phyloP scores from a whole-genome alignment of 2,888 invertebrate genomes.

The Sericinus montela region DNA sequence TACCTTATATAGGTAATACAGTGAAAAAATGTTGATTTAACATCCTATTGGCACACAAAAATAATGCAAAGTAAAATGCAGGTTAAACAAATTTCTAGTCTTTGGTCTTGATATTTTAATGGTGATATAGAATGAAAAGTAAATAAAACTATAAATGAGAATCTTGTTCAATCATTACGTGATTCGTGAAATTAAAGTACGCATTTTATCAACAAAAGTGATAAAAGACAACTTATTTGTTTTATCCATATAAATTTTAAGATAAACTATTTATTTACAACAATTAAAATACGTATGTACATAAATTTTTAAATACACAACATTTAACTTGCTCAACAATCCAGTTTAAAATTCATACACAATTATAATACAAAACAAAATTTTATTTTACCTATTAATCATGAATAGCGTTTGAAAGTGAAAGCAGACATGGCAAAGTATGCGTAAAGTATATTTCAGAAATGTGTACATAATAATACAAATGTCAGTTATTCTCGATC shows the following conservation, averaged over 20 bases:
- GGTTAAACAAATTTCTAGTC: constrained; percentile 52
- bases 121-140: constrained; percentile 34
- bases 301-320: constrained; percentile 58
- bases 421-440: not conserved
- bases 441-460: not conserved
- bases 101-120: constrained; percentile 66
- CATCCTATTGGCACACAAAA: constrained; percentile 2
- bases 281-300: constrained; percentile 69
- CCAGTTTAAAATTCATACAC: constrained; percentile 25
- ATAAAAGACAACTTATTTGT: constrained; percentile 24
- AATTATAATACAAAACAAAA: constrained; percentile 18
- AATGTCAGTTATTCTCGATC: no score
- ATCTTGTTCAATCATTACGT: constrained; percentile 6
- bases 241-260: constrained; percentile 44
- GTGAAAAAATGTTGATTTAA: constrained; percentile 3
- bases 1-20: constrained; percentile 3
- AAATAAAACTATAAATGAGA: constrained; percentile 13
- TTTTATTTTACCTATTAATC: not conserved
- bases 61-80: constrained; percentile 21
- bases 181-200: constrained; percentile 13
- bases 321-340: constrained; percentile 57
- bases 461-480: not conserved
- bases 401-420: not conserved
- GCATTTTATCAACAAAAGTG: constrained; percentile 15
- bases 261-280: constrained; percentile 75